Evolutionary conservation across 2,797 vertebrate species (phyloP).

Genomic region (Hypotaenidia okinawae): DNA sequence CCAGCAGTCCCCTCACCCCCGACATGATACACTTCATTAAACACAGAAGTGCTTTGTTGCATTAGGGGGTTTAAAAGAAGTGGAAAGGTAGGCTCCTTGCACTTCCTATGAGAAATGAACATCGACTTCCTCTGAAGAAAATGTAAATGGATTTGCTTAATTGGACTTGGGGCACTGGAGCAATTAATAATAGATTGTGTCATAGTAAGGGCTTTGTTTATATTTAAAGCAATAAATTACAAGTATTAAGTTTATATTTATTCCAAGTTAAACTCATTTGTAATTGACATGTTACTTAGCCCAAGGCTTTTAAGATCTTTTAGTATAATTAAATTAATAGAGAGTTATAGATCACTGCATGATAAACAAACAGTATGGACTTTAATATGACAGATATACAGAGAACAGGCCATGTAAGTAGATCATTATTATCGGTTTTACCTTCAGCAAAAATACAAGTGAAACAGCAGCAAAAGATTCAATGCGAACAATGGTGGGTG

Average conservation of each 20-base stretch:
- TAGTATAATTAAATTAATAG: constrained; percentile 98
- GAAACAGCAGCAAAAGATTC: constrained; percentile 30
- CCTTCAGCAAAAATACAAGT: constrained; percentile 81
- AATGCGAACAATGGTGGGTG: not conserved
- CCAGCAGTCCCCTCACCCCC: not conserved
- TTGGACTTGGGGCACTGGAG: constrained; percentile 85
- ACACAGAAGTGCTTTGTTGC: constrained; percentile 70
- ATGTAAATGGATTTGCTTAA: constrained; percentile 91
- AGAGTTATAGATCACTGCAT: constrained; percentile 95
- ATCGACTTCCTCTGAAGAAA: constrained; percentile 88
- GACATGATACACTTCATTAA: constrained; percentile 49
- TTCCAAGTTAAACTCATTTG: constrained; percentile 96
- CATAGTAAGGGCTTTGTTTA: constrained; percentile 85
- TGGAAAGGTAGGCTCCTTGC: constrained; percentile 50
- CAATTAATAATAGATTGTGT: constrained; percentile 98
- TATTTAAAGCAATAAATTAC: constrained; percentile 95
- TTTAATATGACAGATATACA: constrained; percentile 94
- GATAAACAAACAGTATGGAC: constrained; percentile 92
- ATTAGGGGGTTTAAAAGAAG: constrained; percentile 51
- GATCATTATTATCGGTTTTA: constrained; percentile 90
- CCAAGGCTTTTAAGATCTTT: constrained; percentile 96
- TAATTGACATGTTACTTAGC: constrained; percentile 98
- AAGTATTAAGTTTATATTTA: constrained; percentile 97
- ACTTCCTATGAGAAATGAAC: constrained; percentile 88
- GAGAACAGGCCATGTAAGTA: constrained; percentile 86